phyloP scores from a whole-genome alignment of 2,113 vertebrate species.

The Reinhardtius hippoglossoides region DNA sequence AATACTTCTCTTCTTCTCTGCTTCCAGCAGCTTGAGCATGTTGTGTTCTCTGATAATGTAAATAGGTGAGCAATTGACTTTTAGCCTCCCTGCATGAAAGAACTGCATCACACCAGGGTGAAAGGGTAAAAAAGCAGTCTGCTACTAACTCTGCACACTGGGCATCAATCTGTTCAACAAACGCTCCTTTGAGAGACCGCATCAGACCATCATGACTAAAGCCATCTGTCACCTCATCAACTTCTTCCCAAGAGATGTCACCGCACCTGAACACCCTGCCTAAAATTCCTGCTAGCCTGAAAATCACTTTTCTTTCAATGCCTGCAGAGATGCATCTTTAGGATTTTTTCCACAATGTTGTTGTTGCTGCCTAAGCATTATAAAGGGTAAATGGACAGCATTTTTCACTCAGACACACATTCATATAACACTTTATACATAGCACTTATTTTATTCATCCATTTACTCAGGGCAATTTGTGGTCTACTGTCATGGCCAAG shows the following conservation, averaged over 20 bases:
- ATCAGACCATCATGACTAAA: constrained; percentile 18
- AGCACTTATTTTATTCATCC: neutral
- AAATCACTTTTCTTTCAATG: constrained; percentile 4
- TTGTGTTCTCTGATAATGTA: neutral
- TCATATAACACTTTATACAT: neutral
- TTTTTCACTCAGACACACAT: neutral
- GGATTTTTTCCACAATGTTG: neutral
- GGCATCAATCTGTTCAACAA: constrained; percentile 29
- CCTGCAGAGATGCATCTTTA: neutral
- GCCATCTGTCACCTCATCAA: constrained; percentile 19
- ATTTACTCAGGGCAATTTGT: neutral
- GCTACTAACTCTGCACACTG: constrained; percentile 1
- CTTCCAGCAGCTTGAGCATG: neutral
- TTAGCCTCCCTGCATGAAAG: constrained; percentile 10
- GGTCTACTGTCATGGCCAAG: neutral
- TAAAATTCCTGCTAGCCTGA: neutral
- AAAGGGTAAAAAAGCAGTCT: constrained; percentile 1
- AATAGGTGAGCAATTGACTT: constrained; percentile 5
- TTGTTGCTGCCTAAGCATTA: constrained; percentile 2
- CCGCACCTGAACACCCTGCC: no score
- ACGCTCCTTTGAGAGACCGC: constrained; percentile 19
- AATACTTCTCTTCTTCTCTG: neutral
- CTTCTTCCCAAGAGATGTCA: constrained; percentile 15
- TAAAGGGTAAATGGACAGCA: neutral
- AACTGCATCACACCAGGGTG: constrained; percentile 17